These are phyloP conservation scores for Seriola aureovittata DNA, from an alignment of 2,113 vertebrate genomes.

Conservation along the genomic window DNA sequence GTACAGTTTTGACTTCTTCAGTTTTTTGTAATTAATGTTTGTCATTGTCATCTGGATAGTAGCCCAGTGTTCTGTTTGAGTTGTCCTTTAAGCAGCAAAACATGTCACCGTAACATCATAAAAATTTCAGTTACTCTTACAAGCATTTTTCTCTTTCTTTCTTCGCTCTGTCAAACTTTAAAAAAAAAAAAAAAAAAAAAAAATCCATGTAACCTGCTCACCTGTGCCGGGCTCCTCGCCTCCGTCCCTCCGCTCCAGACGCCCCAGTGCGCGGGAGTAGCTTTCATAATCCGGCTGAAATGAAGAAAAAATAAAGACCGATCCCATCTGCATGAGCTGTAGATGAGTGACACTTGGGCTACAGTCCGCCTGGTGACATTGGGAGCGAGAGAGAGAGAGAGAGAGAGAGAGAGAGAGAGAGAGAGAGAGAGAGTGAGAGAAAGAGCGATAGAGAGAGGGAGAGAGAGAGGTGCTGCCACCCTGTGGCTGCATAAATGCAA, in stretches of 20 bases:
- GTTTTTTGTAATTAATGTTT: not conserved
- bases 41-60: not conserved
- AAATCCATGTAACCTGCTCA: conserved; percentile 27
- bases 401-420: conserved; percentile 8
- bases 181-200: not conserved
- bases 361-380: conserved; percentile 32
- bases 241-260: conserved; percentile 18
- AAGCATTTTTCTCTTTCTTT: not conserved
- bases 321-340: conserved; percentile 21
- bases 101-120: not conserved
- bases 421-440: conserved; percentile 7
- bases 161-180: conserved; percentile 29
- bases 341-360: conserved; percentile 46
- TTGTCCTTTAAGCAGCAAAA: not conserved
- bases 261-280: not conserved
- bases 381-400: not conserved
- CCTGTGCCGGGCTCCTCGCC: conserved; percentile 66
- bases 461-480: conserved; percentile 50
- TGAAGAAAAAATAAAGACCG: not conserved
- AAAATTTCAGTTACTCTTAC: not conserved
- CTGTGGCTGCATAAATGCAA: conserved; percentile 28
- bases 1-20: not conserved
- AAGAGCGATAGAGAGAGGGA: not conserved
- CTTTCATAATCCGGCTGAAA: conserved; percentile 13
- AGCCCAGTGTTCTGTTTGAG: not conserved